phyloP scores from a whole-genome alignment of 2,113 vertebrate species.

The Cochlearius cochlearius region DNA sequence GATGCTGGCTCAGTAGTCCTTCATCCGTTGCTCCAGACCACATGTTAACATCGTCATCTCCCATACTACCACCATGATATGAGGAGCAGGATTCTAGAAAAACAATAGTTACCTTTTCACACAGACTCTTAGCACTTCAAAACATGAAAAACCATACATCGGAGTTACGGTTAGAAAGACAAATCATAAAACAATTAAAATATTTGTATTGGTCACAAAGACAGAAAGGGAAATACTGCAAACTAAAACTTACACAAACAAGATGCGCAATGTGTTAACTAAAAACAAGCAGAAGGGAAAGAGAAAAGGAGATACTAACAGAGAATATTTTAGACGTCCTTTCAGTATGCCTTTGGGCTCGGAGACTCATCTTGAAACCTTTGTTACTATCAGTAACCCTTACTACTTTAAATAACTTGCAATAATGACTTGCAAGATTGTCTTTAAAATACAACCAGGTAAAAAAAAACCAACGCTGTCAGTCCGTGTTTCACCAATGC shows the following conservation, averaged over 20 bases:
- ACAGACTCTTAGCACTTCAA: background rate
- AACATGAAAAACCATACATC: background rate
- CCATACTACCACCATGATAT: conserved; percentile 50
- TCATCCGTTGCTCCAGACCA: conserved; percentile 77
- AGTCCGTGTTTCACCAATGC: background rate
- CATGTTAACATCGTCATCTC: conserved; percentile 49
- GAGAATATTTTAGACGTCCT: background rate
- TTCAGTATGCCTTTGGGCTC: background rate
- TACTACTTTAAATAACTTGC: background rate
- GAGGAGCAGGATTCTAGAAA: conserved; percentile 59
- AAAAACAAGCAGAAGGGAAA: conserved; percentile 22
- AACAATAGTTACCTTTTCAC: background rate
- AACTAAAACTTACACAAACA: conserved; percentile 14
- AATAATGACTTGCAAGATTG: background rate
- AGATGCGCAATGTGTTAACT: background rate
- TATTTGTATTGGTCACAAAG: background rate
- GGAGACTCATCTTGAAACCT: background rate
- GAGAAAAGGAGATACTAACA: conserved; percentile 56
- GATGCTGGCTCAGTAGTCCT: conserved; percentile 75
- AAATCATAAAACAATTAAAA: background rate
- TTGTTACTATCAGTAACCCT: background rate
- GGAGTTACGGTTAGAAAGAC: background rate
- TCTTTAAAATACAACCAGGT: background rate
- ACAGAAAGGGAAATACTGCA: background rate
- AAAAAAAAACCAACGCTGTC: background rate